Evolutionary conservation across 2,888 invertebrate species (phyloP).

Genomic region (Enchytraeus crypticus): DNA sequence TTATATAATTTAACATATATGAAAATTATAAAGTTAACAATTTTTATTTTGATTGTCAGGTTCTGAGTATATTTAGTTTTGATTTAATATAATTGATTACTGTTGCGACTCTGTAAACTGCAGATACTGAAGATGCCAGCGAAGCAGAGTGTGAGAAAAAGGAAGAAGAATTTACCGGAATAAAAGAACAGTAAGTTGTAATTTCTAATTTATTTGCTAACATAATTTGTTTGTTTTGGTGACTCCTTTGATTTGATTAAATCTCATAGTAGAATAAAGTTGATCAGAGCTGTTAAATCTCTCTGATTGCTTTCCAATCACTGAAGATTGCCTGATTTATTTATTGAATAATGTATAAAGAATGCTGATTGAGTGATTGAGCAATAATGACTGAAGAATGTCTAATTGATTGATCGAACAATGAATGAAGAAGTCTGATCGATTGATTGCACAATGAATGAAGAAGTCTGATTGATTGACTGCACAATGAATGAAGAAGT

Average conservation of each 20-base stretch:
- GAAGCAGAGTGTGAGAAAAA: constrained; percentile 78
- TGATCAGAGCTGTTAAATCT: not conserved
- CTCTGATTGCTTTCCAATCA: too few species aligned
- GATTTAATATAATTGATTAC: too few species aligned
- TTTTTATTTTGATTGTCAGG: too few species aligned
- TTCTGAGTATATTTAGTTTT: too few species aligned
- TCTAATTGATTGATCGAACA: constrained; percentile 61
- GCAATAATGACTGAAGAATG: not conserved
- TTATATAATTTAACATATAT: not conserved
- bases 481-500: not conserved
- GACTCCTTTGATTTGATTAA: not conserved
- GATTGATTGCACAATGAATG: not conserved
- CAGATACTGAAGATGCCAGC: constrained; percentile 91
- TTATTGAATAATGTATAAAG: not conserved
- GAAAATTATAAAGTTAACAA: not conserved
- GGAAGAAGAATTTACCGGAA: constrained; percentile 66
- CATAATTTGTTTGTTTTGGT: not conserved
- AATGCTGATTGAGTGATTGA: too few species aligned
- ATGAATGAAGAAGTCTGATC: too few species aligned
- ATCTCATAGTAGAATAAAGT: not conserved
- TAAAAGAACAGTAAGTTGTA: constrained; percentile 71
- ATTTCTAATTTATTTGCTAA: not conserved
- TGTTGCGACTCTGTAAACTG: too few species aligned
- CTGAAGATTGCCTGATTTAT: too few species aligned
- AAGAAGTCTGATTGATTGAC: too few species aligned